Percentiles rank a stretch among this genome's conserved stretches.
phyloP scores from a whole-genome alignment of 2,113 vertebrate genomes.

The Saguinus midas region DNA sequence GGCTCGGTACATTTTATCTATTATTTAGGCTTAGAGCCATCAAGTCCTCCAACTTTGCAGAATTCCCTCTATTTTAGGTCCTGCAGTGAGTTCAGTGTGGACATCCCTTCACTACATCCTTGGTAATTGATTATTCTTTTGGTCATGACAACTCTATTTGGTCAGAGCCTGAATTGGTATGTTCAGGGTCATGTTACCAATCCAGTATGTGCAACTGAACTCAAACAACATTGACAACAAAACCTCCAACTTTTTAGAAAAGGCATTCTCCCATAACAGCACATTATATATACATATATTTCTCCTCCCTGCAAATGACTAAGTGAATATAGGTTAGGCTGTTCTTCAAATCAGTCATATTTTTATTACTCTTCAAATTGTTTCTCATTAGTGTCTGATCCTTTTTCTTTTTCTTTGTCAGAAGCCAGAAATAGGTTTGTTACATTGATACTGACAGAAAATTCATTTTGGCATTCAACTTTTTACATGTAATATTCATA shows the following conservation, averaged over 20 bases:
- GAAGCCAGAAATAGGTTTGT: not conserved
- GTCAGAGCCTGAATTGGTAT: not conserved
- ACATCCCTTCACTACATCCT: not conserved
- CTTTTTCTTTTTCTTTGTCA: slow-evolving; percentile 10
- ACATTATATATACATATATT: not conserved
- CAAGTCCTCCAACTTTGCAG: not conserved
- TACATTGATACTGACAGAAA: not conserved
- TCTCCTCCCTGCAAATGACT: not conserved
- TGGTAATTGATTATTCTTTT: not conserved
- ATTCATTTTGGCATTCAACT: not conserved
- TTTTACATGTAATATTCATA: not conserved
- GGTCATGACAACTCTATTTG: not conserved
- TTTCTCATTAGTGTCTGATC: not conserved
- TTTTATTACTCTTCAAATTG: not conserved
- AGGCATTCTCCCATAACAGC: not conserved
- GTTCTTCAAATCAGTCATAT: slow-evolving; percentile 2
- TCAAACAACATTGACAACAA: not conserved
- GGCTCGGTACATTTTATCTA: not conserved
- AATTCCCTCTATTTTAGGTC: not conserved
- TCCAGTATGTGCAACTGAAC: not conserved
- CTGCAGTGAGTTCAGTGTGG: not conserved
- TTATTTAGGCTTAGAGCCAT: not conserved
- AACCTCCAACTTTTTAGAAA: not conserved
- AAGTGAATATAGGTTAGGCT: not conserved
- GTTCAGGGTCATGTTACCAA: not conserved